Evolutionary conservation across 2,113 vertebrate genomes (phyloP).

Genomic region (Peucedramus taeniatus): DNA sequence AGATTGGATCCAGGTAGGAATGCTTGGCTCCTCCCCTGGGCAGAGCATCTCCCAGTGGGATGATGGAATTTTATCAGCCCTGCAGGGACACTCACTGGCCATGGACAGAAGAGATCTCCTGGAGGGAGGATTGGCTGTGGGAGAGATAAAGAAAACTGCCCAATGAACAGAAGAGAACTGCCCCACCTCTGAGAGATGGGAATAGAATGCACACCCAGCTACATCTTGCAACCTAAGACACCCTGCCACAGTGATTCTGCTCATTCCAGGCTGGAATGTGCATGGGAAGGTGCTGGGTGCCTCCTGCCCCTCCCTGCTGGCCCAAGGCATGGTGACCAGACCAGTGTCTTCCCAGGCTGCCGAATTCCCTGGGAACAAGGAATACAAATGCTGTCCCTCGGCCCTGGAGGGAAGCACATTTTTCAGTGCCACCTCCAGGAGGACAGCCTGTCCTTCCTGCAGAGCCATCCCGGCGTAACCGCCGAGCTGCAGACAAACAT

Average conservation of each 20-base stretch:
- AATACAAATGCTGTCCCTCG: not conserved
- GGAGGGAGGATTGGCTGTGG: no score
- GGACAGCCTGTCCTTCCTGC: slow-evolving; percentile 33
- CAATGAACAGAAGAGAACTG: no score
- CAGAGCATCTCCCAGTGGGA: no score
- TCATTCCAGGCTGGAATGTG: not conserved
- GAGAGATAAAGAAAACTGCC: no score
- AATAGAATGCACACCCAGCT: not conserved
- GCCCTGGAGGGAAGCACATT: not conserved
- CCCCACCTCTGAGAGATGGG: no score
- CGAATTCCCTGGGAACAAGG: not conserved
- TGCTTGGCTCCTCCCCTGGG: no score
- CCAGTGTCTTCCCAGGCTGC: not conserved
- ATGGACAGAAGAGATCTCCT: no score
- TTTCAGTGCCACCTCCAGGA: slow-evolving; percentile 8
- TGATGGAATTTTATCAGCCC: no score
- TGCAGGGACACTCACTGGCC: no score
- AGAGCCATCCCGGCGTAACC: not conserved
- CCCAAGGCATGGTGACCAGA: not conserved
- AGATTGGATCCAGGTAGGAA: no score
- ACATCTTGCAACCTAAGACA: not conserved
- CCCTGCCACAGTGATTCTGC: not conserved
- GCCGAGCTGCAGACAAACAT: slow-evolving; percentile 35
- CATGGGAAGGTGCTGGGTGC: not conserved
- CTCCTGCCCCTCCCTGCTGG: not conserved